Base-by-base conservation (phyloP, 2,113 vertebrate species). In the Serranochromis macrocephalus region DNA sequence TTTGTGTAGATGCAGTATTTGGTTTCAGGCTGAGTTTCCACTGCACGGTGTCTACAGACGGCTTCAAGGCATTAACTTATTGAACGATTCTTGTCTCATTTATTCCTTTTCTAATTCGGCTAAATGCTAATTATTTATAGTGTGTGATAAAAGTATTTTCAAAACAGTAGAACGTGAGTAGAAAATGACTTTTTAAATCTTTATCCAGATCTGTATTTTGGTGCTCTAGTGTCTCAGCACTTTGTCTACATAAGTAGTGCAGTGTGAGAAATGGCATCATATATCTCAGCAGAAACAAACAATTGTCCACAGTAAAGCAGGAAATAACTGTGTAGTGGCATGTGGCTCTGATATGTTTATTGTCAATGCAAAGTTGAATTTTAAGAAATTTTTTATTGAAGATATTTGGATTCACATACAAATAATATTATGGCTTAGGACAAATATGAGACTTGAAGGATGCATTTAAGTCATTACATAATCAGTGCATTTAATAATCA, bases 1-100 rank as follows among this genome's bases (percentile, higher is more conserved):
- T 87, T 90, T 89, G 92, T 92, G 61, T 84, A 10, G 63, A 40
- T 31, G 16, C 40, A 42, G 87, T 84, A 19, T 95, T 42, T 75
- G 17, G 87, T 93, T 94, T 84, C 89, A 87, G 49, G 42, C 31
- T 31, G 53, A 61, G 63, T 87, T 81, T 26, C 83, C 51, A n/a
- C 85, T 57, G 38, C 16, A 11, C 0, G 6, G 31, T 53, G 31
- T 73, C 42, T 38, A 31, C 61, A 80, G 55, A 53, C 6, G 6
- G 19, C 51, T 63, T 51, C 8, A 24, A 21, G n/a, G 1, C 14
- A 40, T 63, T 84, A 51, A 42, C 29, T 17, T 47, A 66, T 24
- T 73, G 68, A 49, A n/a, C 31, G 3, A 7, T 42, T 78, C 21
- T 45, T 26, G 6, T 58, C 9, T 0, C 17, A 63, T 36, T 66